Conservation (phyloP, 2,888 invertebrate species). For the Cremastobaeus sp. region DNA sequence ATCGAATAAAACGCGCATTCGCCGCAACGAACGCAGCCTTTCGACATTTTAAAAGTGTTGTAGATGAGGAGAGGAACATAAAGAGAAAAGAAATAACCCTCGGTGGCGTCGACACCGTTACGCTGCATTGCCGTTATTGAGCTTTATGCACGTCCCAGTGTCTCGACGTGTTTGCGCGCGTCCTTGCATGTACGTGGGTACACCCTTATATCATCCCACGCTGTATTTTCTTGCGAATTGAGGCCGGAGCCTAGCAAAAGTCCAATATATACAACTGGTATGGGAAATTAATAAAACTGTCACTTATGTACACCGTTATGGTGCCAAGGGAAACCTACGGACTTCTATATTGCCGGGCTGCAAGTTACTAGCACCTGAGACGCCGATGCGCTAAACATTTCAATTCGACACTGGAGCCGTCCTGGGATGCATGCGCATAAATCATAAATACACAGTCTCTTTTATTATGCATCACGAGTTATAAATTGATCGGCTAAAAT, state of each 20-base stretch:
- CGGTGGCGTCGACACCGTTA: conserved; percentile 49
- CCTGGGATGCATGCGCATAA: conserved; percentile 20
- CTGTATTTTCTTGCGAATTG: conserved; percentile 46
- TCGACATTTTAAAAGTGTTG: too few species aligned
- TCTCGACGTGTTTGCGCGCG: conserved; percentile 51
- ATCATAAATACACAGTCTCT: too few species aligned
- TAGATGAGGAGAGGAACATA: conserved; percentile 8
- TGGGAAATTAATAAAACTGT: conserved; percentile 88
- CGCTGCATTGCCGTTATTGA: conserved; percentile 68
- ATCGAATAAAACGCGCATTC: too few species aligned
- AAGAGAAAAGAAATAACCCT: conserved; percentile 11
- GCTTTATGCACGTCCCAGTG: conserved; percentile 67
- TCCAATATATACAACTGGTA: conserved; percentile 73
- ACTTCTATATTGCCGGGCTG: conserved; percentile 47
- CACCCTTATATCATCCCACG: conserved; percentile 38
- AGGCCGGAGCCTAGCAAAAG: conserved; percentile 62
- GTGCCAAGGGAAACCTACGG: conserved; percentile 52
- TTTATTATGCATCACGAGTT: too few species aligned
- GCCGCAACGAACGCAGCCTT: too few species aligned
- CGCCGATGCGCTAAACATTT: conserved; percentile 79
- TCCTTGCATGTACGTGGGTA: conserved; percentile 38
- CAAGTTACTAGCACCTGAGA: conserved; percentile 69
- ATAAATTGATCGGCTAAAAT: too few species aligned
- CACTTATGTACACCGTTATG: conserved; percentile 81
- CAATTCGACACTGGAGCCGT: conserved; percentile 75